Evolutionary conservation across 53 echinoderm and acorn worm genomes (phyloP).

Genomic region (Paracentrotus lividus): DNA sequence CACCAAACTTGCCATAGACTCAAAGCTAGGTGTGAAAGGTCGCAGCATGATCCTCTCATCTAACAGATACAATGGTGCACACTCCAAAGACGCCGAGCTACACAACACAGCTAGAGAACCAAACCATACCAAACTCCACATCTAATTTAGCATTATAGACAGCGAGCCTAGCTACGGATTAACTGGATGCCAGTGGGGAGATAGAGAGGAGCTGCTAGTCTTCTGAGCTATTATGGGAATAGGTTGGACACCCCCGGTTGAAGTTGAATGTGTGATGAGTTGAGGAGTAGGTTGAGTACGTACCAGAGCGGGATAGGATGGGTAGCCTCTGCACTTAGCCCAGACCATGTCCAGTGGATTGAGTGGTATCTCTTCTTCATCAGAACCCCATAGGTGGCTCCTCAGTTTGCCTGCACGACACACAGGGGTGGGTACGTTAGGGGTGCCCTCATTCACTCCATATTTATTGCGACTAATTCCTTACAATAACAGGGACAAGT

Average conservation of each 20-base stretch:
- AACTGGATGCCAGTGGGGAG: background rate
- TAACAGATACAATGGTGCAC: background rate
- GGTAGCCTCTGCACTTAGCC: slow-evolving; percentile 99
- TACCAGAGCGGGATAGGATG: slow-evolving; percentile 99
- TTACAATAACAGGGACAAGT: background rate
- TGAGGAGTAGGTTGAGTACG: slow-evolving; percentile 31
- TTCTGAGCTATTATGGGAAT: background rate
- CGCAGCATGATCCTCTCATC: slow-evolving; percentile 30
- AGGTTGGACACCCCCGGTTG: slow-evolving; percentile 68
- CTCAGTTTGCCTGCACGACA: slow-evolving; percentile 82
- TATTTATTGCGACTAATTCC: background rate
- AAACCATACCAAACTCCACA: background rate
- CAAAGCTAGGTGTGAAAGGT: background rate
- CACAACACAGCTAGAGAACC: slow-evolving; percentile 10
- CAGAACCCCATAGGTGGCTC: slow-evolving; percentile 85
- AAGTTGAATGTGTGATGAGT: slow-evolving; percentile 39
- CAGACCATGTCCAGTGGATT: slow-evolving; percentile 97
- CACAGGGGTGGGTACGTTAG: slow-evolving; percentile 63
- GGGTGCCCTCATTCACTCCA: slow-evolving; percentile 50
- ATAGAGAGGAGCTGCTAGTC: slow-evolving; percentile 36
- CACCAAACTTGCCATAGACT: background rate
- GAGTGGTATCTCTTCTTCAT: slow-evolving; percentile 98
- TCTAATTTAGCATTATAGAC: background rate
- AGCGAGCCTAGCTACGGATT: background rate
- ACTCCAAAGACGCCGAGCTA: background rate